phyloP scores from a whole-genome alignment of 2,113 vertebrate species.

The Parus major region DNA sequence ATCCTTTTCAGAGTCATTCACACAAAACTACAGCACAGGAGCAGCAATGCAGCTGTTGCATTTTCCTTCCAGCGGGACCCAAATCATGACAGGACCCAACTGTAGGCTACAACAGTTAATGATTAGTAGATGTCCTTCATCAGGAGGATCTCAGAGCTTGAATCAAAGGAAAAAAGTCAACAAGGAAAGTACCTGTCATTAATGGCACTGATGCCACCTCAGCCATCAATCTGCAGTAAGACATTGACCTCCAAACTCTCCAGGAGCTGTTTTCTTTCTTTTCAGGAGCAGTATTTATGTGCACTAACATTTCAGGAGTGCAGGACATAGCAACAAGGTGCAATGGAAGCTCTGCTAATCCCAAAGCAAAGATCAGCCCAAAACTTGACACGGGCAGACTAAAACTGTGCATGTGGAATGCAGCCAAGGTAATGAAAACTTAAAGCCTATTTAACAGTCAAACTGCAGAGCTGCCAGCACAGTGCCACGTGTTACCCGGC shows the following conservation, averaged over 20 bases:
- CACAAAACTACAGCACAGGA: background rate
- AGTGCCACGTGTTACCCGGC: slow-evolving; percentile 11
- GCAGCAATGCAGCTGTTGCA: background rate
- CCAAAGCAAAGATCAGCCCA: background rate
- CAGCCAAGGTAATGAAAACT: slow-evolving; percentile 34
- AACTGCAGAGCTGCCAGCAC: slow-evolving; percentile 21
- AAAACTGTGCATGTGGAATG: background rate
- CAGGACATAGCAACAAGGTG: background rate
- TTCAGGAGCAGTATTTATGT: background rate
- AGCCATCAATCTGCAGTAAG: background rate
- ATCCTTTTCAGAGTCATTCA: background rate
- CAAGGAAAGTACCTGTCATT: background rate
- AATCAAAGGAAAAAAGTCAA: background rate
- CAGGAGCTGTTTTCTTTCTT: background rate
- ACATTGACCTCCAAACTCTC: background rate
- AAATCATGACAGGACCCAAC: background rate
- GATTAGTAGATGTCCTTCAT: background rate
- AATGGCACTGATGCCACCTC: background rate
- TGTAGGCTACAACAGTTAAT: background rate
- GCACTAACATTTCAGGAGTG: background rate
- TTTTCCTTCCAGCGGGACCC: background rate
- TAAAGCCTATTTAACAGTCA: slow-evolving; percentile 33
- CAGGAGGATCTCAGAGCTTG: background rate
- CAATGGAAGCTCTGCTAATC: background rate
- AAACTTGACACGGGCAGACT: background rate